These are phyloP conservation scores for Nanger granti DNA, from an alignment of 2,113 vertebrate genomes.

Conservation along the genomic window DNA sequence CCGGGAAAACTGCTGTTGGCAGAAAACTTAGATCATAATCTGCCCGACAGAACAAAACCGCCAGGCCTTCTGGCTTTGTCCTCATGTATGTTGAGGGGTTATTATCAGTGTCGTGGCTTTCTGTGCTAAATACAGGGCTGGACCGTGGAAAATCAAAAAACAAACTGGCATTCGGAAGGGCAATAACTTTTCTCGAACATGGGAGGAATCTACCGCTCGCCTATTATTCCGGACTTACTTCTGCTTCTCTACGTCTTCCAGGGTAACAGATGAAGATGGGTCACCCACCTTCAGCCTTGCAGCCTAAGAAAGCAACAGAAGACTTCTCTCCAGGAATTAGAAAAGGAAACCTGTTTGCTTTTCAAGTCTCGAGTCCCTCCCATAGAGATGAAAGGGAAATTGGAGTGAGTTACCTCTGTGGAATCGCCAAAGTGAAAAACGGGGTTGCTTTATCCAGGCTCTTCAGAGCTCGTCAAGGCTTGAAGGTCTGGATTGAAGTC, in stretches of 20 bases:
- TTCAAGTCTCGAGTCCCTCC: not conserved
- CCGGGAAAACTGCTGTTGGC: not conserved
- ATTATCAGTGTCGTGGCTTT: conserved; percentile 62
- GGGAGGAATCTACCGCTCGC: conserved; percentile 54
- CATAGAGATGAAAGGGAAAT: conserved; percentile 26
- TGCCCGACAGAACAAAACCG: conserved; percentile 63
- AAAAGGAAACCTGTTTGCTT: conserved; percentile 42
- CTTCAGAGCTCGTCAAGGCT: conserved; percentile 26
- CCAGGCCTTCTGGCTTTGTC: conserved; percentile 70
- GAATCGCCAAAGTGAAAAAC: not conserved
- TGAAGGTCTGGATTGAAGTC: conserved; percentile 36
- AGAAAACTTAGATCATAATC: conserved; percentile 63
- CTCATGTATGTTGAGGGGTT: conserved; percentile 56
- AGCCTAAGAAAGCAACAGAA: conserved; percentile 19
- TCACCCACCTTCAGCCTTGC: conserved; percentile 54
- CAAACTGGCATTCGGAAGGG: conserved; percentile 73
- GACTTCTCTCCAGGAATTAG: conserved; percentile 30
- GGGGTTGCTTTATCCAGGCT: not conserved
- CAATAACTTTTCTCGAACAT: conserved; percentile 58
- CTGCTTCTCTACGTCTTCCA: conserved; percentile 77
- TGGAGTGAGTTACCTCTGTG: conserved; percentile 1
- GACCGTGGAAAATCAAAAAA: conserved; percentile 79
- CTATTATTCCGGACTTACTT: conserved; percentile 76
- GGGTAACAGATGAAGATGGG: conserved; percentile 71
- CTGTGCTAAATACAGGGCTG: conserved; percentile 66